These are phyloP conservation scores for Irena cyanogastra DNA, from an alignment of 2,113 vertebrate species.

Conservation along the genomic window DNA sequence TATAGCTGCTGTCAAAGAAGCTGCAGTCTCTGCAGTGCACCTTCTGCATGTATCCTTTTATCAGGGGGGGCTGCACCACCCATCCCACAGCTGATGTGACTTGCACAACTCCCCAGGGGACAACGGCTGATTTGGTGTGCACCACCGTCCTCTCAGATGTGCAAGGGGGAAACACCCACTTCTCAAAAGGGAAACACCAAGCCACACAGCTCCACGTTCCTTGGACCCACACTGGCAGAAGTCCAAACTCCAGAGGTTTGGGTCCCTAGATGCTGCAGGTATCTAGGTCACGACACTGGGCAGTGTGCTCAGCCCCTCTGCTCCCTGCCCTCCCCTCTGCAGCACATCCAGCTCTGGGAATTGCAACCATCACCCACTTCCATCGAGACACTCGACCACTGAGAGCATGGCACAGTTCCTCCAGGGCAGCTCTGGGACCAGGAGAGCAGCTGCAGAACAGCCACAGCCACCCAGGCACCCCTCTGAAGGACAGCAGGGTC, in stretches of 20 bases:
- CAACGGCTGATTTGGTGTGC: not conserved
- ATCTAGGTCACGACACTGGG: not conserved
- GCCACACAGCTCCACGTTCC: not conserved
- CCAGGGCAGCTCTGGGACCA: not conserved
- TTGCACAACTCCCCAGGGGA: not conserved
- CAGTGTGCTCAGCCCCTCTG: not conserved
- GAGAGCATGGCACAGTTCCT: not conserved
- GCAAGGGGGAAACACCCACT: not conserved
- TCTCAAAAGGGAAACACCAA: not conserved
- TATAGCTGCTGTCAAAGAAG: not conserved
- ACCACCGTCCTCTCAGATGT: not conserved
- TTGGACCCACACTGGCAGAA: not conserved
- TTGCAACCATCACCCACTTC: not conserved
- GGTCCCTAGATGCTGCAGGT: not conserved
- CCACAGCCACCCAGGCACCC: not conserved
- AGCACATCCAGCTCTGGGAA: not conserved
- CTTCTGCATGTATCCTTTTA: not conserved
- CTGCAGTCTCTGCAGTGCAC: not conserved
- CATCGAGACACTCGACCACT: not conserved
- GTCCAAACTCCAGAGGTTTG: not conserved
- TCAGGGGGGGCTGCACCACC: not conserved
- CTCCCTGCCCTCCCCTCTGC: fast-evolving
- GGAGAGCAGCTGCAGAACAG: not conserved
- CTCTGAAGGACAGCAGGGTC: not conserved
- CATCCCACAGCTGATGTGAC: not conserved